Evolutionary conservation across 2,888 invertebrate species (phyloP).

Genomic region (Drosophila kanekoi): DNA sequence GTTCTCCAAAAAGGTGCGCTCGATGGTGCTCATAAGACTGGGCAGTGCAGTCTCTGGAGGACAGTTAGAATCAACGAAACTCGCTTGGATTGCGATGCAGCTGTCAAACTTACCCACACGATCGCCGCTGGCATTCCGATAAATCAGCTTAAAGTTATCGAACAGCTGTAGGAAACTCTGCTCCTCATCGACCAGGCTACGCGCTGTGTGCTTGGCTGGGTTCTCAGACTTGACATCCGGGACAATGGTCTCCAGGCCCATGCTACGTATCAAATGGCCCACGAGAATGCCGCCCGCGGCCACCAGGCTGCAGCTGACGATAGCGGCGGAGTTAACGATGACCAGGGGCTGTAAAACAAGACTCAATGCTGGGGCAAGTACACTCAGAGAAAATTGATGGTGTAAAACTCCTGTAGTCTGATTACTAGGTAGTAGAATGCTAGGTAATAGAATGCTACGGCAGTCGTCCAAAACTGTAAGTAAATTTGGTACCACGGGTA

Average conservation of each 20-base stretch:
- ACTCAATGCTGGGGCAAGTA: background rate
- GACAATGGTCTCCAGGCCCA: slow-evolving; percentile 56
- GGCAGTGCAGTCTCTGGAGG: slow-evolving; percentile 72
- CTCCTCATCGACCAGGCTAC: slow-evolving; percentile 38
- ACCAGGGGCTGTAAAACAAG: slow-evolving; percentile 63
- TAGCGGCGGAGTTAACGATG: slow-evolving; percentile 74
- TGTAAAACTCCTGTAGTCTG: too few relatives aligned
- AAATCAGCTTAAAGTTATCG: slow-evolving; percentile 75
- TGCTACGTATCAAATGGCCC: slow-evolving; percentile 65
- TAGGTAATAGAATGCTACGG: too few relatives aligned
- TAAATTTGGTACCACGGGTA: too few relatives aligned
- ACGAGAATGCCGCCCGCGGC: slow-evolving; percentile 62
- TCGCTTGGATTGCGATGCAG: too few relatives aligned
- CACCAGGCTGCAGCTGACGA: slow-evolving; percentile 71
- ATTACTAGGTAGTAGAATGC: too few relatives aligned
- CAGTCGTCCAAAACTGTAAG: too few relatives aligned
- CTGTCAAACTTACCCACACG: slow-evolving; percentile 61
- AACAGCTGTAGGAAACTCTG: slow-evolving; percentile 49
- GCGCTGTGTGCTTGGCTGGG: slow-evolving; percentile 7
- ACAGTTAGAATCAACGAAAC: background rate
- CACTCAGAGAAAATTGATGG: background rate
- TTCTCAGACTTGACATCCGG: slow-evolving; percentile 22
- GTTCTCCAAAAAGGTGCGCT: slow-evolving; percentile 86
- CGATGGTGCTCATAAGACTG: slow-evolving; percentile 85
- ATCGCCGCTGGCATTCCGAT: slow-evolving; percentile 72